Percentiles rank a stretch among this genome's conserved stretches.
These are phyloP conservation scores for Acanthornis magna DNA, from an alignment of 2,797 vertebrate species.

Conservation along the genomic window DNA sequence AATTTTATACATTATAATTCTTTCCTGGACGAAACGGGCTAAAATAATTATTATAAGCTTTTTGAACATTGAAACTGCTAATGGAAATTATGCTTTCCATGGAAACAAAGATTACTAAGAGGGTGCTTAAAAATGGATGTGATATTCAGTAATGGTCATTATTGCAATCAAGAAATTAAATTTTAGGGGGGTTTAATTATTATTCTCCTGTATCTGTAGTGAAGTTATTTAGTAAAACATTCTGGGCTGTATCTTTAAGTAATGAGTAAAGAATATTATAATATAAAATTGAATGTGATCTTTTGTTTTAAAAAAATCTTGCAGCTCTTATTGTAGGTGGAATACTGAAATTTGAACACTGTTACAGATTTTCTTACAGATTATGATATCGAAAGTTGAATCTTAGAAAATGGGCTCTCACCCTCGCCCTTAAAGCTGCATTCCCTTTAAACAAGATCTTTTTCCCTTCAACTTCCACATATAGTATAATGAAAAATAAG, in stretches of 20 bases:
- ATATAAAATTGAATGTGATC: background rate
- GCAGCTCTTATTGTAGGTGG: background rate
- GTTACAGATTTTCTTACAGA: conserved; percentile 19
- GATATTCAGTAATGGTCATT: background rate
- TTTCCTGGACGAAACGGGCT: conserved; percentile 29
- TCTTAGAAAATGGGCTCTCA: background rate
- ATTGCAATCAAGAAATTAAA: conserved; percentile 18
- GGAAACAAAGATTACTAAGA: conserved; percentile 54
- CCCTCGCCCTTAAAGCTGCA: conserved; percentile 10
- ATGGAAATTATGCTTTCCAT: conserved; percentile 41
- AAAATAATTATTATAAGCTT: conserved; percentile 19
- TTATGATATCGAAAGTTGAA: conserved; percentile 39
- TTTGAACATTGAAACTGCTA: conserved; percentile 32
- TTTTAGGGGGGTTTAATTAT: background rate
- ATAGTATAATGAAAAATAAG: background rate
- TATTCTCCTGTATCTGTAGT: background rate
- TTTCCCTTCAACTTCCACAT: conserved; percentile 9
- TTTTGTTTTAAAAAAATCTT: conserved; percentile 18
- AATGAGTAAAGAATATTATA: background rate
- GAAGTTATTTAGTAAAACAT: conserved; percentile 14
- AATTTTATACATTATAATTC: conserved; percentile 21
- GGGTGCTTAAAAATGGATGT: conserved; percentile 24
- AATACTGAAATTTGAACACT: conserved; percentile 11
- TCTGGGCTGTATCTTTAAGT: background rate
- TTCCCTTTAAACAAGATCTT: background rate